phyloP scores from a whole-genome alignment of 2,113 vertebrate species.

The Dermatemys mawii region DNA sequence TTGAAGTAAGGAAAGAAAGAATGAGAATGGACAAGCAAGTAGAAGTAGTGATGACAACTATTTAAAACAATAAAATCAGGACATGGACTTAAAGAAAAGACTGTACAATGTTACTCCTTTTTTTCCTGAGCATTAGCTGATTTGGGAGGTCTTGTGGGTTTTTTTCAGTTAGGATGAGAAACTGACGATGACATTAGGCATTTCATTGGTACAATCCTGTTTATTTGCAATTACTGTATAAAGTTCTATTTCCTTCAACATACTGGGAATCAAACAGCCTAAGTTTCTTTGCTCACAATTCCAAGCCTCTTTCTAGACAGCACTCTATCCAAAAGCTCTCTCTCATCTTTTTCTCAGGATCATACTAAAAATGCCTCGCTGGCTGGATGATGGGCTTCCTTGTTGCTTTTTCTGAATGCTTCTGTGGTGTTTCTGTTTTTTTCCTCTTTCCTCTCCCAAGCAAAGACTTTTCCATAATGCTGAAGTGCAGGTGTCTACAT shows the following conservation, averaged over 20 bases:
- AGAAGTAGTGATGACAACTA: not conserved
- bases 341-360: not conserved
- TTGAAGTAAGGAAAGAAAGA: not conserved
- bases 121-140: fast-evolving
- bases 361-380: not conserved
- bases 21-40: not conserved
- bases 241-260: not conserved
- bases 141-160: fast-evolving
- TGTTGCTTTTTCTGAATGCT: not conserved
- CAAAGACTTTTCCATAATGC: not conserved
- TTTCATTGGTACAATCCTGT: not conserved
- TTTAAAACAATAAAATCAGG: not conserved
- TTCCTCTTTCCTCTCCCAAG: not conserved
- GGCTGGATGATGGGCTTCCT: not conserved
- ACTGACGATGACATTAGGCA: not conserved
- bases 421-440: not conserved
- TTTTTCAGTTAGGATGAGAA: not conserved
- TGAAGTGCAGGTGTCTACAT: not conserved
- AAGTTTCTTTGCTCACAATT: not conserved
- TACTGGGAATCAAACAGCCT: not conserved
- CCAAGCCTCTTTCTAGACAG: not conserved
- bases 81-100: not conserved
- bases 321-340: not conserved
- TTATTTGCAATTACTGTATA: not conserved
- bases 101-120: not conserved